phyloP scores from a whole-genome alignment of 2,113 vertebrate species.

The Neogale vison region DNA sequence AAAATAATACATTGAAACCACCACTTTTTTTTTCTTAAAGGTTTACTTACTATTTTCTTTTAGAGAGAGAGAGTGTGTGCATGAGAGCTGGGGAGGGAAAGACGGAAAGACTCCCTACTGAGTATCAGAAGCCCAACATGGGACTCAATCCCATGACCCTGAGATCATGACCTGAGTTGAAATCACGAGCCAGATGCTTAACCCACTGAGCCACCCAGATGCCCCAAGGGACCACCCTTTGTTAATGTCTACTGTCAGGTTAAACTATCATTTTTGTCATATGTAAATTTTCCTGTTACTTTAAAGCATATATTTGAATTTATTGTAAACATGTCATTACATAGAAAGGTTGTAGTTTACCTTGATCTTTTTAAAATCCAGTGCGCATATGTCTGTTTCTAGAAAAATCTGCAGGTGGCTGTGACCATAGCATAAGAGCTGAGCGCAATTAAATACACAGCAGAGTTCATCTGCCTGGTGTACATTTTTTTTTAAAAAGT shows the following conservation, averaged over 20 bases:
- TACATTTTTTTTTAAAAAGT: neutral
- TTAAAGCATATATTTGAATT: constrained; percentile 22
- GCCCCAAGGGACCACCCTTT: neutral
- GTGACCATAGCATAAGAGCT: neutral
- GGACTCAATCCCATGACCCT: neutral
- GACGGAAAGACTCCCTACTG: neutral
- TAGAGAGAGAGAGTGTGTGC: neutral
- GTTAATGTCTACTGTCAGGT: neutral
- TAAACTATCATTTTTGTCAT: neutral
- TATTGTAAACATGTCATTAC: neutral
- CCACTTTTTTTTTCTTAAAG: neutral
- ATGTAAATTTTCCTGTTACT: neutral
- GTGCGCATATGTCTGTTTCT: neutral
- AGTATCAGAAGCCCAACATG: neutral
- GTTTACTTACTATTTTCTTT: neutral
- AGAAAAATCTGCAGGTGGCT: neutral
- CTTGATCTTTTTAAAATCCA: neutral
- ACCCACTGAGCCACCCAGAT: neutral
- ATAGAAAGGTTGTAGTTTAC: constrained; percentile 32
- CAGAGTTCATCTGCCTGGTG: neutral
- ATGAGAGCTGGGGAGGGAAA: neutral
- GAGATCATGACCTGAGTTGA: neutral
- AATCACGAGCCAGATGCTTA: neutral
- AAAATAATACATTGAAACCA: neutral
- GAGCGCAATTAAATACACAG: neutral